Evolutionary conservation across 2,113 vertebrate genomes (phyloP).

Genomic region (Andinoacara biseriatus): DNA sequence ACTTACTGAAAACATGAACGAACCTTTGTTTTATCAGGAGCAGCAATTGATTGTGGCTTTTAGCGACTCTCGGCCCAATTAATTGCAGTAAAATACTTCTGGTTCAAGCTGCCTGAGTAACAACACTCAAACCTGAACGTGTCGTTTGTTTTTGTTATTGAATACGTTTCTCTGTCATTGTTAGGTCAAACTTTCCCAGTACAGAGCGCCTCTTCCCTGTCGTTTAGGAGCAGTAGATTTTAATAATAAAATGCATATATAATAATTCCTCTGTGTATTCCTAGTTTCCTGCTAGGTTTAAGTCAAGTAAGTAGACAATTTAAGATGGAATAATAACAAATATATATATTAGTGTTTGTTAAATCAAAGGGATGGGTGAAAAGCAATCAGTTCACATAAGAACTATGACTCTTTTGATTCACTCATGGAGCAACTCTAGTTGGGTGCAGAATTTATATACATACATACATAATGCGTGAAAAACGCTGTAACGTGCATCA

Average conservation of each 20-base stretch:
- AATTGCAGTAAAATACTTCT: neutral
- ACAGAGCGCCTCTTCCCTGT: neutral
- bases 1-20: constrained; percentile 34
- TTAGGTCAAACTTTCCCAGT: neutral
- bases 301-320: too few species aligned
- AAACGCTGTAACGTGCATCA: neutral
- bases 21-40: constrained; percentile 25
- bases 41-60: constrained; percentile 12
- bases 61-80: neutral
- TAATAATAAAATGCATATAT: neutral
- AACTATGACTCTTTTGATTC: neutral
- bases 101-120: neutral
- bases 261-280: constrained; percentile 21
- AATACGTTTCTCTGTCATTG: neutral
- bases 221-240: neutral
- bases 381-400: neutral
- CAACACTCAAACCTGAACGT: neutral
- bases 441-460: neutral
- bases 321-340: too few species aligned
- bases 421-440: neutral
- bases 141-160: neutral
- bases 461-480: neutral
- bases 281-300: constrained; percentile 19
- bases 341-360: neutral
- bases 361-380: neutral